Percentiles rank a stretch among this genome's conserved stretches.
phyloP scores from a whole-genome alignment of 2,113 vertebrate genomes.

The Sceloporus undulatus region DNA sequence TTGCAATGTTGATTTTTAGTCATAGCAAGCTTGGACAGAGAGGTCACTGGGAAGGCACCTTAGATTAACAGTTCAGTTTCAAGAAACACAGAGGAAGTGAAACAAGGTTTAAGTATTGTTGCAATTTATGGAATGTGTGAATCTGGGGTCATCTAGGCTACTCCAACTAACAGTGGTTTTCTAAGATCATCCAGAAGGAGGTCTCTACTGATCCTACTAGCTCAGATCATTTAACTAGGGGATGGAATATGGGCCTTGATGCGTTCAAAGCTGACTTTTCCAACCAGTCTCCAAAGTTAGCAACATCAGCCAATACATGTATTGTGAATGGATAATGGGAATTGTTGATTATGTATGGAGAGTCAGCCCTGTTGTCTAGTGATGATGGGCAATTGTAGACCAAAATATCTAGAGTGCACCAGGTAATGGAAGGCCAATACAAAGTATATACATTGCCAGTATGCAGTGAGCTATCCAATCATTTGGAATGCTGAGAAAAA shows the following conservation, averaged over 20 bases:
- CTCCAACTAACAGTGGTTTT: neutral
- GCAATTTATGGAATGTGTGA: neutral
- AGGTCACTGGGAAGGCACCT: slow-evolving; percentile 27
- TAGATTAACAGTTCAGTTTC: slow-evolving; percentile 5
- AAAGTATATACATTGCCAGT: too few relatives aligned
- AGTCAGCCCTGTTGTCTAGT: too few relatives aligned
- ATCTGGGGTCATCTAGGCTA: neutral
- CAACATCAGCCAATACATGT: too few relatives aligned
- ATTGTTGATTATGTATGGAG: too few relatives aligned
- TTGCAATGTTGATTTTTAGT: slow-evolving; percentile 40
- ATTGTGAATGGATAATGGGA: too few relatives aligned
- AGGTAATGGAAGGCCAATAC: too few relatives aligned
- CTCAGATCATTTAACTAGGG: neutral
- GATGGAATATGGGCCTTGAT: neutral
- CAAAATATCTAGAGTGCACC: too few relatives aligned
- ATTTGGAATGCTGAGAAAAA: neutral
- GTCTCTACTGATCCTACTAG: neutral
- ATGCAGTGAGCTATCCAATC: neutral
- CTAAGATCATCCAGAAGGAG: neutral
- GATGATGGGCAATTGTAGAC: too few relatives aligned
- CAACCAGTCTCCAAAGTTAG: too few relatives aligned
- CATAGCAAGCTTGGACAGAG: slow-evolving; percentile 26
- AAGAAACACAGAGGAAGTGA: slow-evolving; percentile 14
- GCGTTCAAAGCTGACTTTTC: neutral
- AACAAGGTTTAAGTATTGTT: neutral